Base-by-base conservation (phyloP, 2,113 vertebrate species). In the Pomatostomus ruficeps region DNA sequence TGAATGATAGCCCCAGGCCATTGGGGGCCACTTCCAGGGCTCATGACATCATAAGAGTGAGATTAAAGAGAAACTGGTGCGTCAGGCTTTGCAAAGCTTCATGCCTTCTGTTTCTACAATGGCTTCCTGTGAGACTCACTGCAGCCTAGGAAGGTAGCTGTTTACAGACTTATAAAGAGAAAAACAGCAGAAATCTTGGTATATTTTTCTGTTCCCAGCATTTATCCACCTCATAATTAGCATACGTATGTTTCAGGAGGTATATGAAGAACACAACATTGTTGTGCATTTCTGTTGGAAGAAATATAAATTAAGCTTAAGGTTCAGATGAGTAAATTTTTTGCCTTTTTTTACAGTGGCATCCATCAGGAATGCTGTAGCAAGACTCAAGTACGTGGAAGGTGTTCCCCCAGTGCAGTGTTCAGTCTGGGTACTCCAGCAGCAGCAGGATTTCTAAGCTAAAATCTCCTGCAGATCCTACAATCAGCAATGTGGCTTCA, bases 11-110 rank as follows among this genome's bases (percentile, higher is more conserved):
- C 66, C n/a, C 10, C 58, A 85, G 78, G 89, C 13, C 28, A 23
- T 6, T 26, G 14, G 12, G 18, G n/a, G 28, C 54, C 52, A 73
- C 23, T 72, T 57, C 36, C 49, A 89, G 45, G 36, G 71, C 35
- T 91, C 58, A 16, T n/a, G 45, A 45, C 40, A 65, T 59, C 15
- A 2, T 45, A 68, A 72, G 40, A 88, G 67, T 33, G 11, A 23
- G 29, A 93, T 95, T 91, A 87, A 81, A 87, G 31, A 78, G 57
- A 79, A 93, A 82, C n/a, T 33, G 15, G n/a, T 81, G 70, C 68
- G 57, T 85, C 29, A n/a, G 65, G 81, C 61, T 84, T 89, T 51
- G 29, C 24, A 46, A 15, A 74, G 25, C 40, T 88, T 73, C 59
- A 29, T 49, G 23, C 12, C 33, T 65, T 21, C 13, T 49, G 15